Conservation (phyloP, 2,888 invertebrate genomes). For the Chouioia cunea region DNA sequence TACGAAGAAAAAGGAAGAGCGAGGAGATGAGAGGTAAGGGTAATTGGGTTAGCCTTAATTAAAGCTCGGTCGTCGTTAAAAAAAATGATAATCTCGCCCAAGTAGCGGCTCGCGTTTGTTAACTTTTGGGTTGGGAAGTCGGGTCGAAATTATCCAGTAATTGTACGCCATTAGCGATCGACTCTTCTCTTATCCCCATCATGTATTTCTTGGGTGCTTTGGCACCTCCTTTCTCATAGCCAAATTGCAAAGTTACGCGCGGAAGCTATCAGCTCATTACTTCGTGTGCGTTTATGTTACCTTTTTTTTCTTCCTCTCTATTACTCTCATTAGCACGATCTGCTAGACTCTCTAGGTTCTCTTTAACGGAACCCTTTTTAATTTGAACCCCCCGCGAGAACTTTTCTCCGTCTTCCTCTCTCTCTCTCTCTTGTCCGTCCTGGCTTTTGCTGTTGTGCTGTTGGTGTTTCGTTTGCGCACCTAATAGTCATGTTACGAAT, state of each 20-base stretch:
- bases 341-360: too few species aligned
- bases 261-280: constrained; percentile 38
- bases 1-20: not conserved
- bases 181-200: not conserved
- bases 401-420: too few species aligned
- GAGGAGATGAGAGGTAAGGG: not conserved
- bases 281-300: not conserved
- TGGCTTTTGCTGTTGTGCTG: too few species aligned
- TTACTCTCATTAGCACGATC: not conserved
- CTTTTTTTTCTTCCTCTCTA: not conserved
- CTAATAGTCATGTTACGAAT: too few species aligned
- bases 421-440: too few species aligned
- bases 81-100: not conserved
- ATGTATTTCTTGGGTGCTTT: constrained; percentile 7
- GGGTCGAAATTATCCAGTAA: not conserved
- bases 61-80: constrained; percentile 26
- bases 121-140: not conserved
- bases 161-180: constrained; percentile 13
- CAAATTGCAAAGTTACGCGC: constrained; percentile 24
- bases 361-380: too few species aligned
- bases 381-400: too few species aligned
- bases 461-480: too few species aligned
- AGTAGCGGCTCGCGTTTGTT: not conserved
- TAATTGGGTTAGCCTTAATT: constrained; percentile 40
- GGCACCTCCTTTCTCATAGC: not conserved